Conservation (phyloP, 2,888 invertebrate genomes). For the Oligia latruncula region DNA sequence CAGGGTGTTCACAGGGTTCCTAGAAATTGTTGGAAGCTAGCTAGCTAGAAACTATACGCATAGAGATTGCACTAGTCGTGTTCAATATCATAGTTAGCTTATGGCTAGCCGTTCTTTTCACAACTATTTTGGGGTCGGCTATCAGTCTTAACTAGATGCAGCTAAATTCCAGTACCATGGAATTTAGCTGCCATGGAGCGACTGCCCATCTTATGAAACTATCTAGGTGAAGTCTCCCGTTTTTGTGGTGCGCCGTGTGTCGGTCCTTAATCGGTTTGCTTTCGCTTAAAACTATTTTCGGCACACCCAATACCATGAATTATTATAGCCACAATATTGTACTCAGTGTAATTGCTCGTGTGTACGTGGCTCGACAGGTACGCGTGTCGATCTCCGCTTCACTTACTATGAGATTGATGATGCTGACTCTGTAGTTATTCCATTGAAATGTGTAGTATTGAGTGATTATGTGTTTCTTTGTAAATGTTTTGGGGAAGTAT, state of each 20-base stretch:
- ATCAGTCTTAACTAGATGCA: background rate
- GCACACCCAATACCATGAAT: background rate
- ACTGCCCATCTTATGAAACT: background rate
- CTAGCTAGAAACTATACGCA: background rate
- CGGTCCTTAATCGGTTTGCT: background rate
- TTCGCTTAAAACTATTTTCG: background rate
- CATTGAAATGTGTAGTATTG: conserved; percentile 18
- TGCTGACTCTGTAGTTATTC: conserved; percentile 17
- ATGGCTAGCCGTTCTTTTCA: background rate
- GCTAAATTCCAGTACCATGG: background rate
- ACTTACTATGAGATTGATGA: conserved; percentile 30
- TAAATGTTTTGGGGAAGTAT: background rate
- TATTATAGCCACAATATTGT: conserved; percentile 39
- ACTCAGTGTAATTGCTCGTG: conserved; percentile 29
- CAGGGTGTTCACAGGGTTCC: too few species aligned
- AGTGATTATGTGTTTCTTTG: conserved; percentile 19
- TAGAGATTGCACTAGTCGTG: too few species aligned
- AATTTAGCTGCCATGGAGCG: too few species aligned
- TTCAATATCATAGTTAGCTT: conserved; percentile 3
- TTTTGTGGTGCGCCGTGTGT: background rate
- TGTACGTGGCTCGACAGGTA: conserved; percentile 15
- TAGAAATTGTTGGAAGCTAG: too few species aligned
- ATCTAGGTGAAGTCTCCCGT: background rate
- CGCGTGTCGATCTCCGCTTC: conserved; percentile 41
- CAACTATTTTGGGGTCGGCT: background rate